Conservation (phyloP, 2,113 vertebrate genomes). For the Syngnathoides biaculeatus region DNA sequence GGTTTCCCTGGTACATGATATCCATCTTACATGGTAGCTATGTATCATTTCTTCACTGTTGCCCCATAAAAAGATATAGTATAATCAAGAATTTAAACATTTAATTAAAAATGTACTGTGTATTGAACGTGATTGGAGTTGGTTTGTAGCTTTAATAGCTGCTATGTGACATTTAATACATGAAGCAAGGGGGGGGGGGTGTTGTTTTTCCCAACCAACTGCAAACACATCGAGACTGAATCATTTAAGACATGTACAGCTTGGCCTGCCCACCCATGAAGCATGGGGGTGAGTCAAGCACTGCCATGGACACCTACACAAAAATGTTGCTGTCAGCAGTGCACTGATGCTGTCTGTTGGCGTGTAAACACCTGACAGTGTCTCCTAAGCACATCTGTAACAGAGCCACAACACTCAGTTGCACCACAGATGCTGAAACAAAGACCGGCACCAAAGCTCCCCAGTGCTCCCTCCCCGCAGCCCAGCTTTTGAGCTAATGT, state of each 20-base stretch:
- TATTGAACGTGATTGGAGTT: not conserved
- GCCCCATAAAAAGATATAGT: too few species aligned
- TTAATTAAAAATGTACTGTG: not conserved
- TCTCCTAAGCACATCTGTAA: constrained; percentile 31
- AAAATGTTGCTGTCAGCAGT: constrained; percentile 45
- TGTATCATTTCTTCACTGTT: too few species aligned
- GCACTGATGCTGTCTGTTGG: constrained; percentile 25
- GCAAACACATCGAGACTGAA: not conserved
- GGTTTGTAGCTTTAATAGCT: not conserved
- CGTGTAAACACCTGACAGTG: constrained; percentile 48
- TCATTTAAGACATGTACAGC: not conserved
- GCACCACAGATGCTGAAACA: constrained; percentile 37
- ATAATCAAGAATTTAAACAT: too few species aligned
- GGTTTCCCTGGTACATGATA: too few species aligned
- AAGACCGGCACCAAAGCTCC: constrained; percentile 32
- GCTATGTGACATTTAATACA: not conserved
- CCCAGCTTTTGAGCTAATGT: constrained; percentile 65
- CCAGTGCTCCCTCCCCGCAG: constrained; percentile 9
- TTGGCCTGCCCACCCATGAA: constrained; percentile 10
- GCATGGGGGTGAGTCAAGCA: constrained; percentile 41
- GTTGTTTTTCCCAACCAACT: not conserved
- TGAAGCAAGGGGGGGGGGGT: not conserved
- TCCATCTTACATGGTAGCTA: too few species aligned
- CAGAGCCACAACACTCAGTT: constrained; percentile 25
- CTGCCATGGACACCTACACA: constrained; percentile 12